Percentiles rank a stretch among this genome's conserved stretches.
Conservation (phyloP, 2,113 vertebrate genomes). For the Progne subis region DNA sequence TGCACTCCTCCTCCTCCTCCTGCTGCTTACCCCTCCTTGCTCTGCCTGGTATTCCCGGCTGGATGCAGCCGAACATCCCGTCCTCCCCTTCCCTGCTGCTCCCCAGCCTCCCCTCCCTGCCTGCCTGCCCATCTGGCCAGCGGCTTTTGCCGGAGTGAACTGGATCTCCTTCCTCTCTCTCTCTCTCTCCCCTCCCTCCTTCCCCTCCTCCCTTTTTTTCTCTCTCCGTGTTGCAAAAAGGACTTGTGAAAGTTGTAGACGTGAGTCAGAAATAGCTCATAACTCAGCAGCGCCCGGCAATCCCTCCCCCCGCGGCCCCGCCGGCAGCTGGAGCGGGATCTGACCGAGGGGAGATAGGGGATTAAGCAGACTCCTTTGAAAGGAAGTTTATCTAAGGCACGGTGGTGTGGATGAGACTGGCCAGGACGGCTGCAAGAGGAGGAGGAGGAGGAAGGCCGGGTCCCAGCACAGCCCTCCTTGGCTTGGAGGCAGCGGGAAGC, state of each 20-base stretch:
- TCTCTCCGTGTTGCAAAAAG: conserved; percentile 24
- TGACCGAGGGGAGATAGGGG: conserved; percentile 60
- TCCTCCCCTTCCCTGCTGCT: background rate
- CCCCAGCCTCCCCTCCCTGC: background rate
- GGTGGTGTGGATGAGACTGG: conserved; percentile 57
- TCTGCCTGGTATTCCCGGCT: background rate
- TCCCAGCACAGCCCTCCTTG: background rate
- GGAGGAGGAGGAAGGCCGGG: background rate
- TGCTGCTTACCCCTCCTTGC: background rate
- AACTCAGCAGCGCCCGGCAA: conserved; percentile 49
- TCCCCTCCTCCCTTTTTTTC: background rate
- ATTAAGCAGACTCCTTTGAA: conserved; percentile 74
- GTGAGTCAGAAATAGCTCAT: conserved; percentile 73
- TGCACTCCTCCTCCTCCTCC: background rate
- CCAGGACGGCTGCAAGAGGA: conserved; percentile 36
- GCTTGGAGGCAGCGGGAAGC: background rate
- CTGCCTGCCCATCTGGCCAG: conserved; percentile 60
- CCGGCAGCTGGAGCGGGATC: conserved; percentile 43
- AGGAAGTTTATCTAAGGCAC: conserved; percentile 79
- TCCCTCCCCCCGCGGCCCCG: background rate
- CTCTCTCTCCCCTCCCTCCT: background rate
- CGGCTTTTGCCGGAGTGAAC: conserved; percentile 22
- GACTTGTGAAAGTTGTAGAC: conserved; percentile 73
- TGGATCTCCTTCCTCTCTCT: background rate
- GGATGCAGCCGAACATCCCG: background rate